Conservation (phyloP, 1,140 invertebrate genomes). For the Arctopsyche grandis region DNA sequence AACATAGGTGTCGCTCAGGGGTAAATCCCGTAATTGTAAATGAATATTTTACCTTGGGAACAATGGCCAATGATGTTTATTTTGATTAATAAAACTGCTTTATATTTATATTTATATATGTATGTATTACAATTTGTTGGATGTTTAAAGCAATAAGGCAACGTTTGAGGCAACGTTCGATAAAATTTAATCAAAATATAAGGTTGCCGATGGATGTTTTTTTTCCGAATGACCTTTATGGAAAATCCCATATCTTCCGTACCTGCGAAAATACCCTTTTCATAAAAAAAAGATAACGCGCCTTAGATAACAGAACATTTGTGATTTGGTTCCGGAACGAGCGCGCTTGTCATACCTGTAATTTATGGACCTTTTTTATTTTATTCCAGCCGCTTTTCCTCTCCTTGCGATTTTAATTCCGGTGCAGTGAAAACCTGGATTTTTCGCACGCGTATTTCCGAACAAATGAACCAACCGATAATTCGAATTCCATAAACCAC, state of each 20-base stretch:
- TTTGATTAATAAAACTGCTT: too few relatives aligned
- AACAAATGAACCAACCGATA: neutral
- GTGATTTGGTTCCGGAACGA: slow-evolving; percentile 35
- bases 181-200: too few relatives aligned
- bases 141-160: too few relatives aligned
- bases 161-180: too few relatives aligned
- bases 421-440: neutral
- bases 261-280: slow-evolving; percentile 10
- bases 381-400: too few relatives aligned
- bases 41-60: too few relatives aligned
- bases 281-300: slow-evolving; percentile 23
- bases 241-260: neutral
- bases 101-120: too few relatives aligned
- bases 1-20: too few relatives aligned
- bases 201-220: too few relatives aligned
- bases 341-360: slow-evolving; percentile 24
- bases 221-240: neutral
- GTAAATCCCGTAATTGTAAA: too few relatives aligned
- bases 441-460: neutral
- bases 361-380: slow-evolving; percentile 20
- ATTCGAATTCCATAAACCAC: neutral
- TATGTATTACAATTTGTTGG: too few relatives aligned
- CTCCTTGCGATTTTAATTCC: neutral
- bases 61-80: too few relatives aligned
- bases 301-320: slow-evolving; percentile 28